Percentiles rank a stretch among this genome's conserved stretches.
Evolutionary conservation across 2,113 vertebrate genomes (phyloP).

Genomic region (Tragelaphus scriptus): DNA sequence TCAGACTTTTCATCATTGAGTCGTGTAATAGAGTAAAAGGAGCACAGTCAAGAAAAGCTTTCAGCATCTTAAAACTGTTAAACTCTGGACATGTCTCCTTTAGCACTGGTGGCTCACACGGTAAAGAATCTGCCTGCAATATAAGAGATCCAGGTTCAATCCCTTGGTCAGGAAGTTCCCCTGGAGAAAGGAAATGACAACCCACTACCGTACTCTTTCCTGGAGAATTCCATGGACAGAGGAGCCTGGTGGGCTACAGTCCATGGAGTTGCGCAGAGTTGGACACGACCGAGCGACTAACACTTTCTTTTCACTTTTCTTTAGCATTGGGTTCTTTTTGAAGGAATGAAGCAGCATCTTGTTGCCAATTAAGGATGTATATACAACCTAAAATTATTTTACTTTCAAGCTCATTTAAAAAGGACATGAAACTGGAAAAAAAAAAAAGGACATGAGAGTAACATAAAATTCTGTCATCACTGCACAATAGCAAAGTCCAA

Average conservation of each 20-base stretch:
- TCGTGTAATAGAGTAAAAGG: background rate
- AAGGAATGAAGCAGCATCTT: background rate
- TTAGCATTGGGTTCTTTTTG: background rate
- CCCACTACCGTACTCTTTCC: background rate
- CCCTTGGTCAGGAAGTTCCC: background rate
- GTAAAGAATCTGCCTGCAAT: background rate
- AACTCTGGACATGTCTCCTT: background rate
- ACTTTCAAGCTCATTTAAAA: background rate
- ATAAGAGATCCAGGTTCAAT: background rate
- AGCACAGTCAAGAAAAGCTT: background rate
- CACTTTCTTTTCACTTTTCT: background rate
- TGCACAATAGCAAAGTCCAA: background rate
- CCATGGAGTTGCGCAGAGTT: background rate
- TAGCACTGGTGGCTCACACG: background rate
- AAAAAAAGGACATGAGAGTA: background rate
- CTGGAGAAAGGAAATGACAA: background rate
- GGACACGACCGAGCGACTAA: background rate
- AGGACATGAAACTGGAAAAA: background rate
- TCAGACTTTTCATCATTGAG: background rate
- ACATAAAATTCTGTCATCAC: background rate
- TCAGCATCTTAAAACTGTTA: background rate
- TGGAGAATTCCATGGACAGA: background rate
- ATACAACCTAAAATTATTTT: background rate
- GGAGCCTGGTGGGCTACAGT: background rate
- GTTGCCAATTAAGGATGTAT: background rate